phyloP scores from a whole-genome alignment of 2,888 invertebrate genomes.

The Athalia circularis region DNA sequence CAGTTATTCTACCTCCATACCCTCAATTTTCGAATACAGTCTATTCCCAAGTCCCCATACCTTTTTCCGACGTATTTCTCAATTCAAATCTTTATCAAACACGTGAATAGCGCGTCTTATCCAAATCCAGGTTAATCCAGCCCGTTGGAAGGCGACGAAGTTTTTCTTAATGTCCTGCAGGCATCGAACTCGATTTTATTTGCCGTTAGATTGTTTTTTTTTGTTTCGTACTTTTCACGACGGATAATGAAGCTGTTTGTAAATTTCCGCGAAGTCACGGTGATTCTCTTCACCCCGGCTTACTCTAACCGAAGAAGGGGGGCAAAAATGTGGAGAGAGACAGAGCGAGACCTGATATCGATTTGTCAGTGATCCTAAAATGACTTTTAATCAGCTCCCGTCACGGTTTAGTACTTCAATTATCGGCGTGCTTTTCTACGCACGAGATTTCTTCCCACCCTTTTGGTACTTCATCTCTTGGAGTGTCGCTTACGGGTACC shows the following conservation, averaged over 20 bases:
- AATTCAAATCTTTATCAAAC: slow-evolving; percentile 22
- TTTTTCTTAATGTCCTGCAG: background rate
- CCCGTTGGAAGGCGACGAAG: background rate
- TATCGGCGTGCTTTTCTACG: slow-evolving; percentile 22
- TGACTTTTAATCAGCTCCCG: slow-evolving; percentile 35
- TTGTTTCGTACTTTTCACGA: background rate
- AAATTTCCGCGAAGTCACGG: slow-evolving; percentile 25
- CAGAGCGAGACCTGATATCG: slow-evolving; percentile 4
- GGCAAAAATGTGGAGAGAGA: background rate
- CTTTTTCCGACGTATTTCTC: slow-evolving; percentile 4
- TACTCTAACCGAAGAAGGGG: background rate
- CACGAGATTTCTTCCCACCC: slow-evolving; percentile 3
- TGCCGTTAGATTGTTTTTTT: background rate
- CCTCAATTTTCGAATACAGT: too few relatives aligned
- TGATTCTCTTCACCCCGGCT: background rate
- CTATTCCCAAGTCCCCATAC: background rate
- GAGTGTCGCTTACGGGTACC: slow-evolving; percentile 26
- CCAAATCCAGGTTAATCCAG: too few relatives aligned
- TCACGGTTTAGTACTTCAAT: slow-evolving; percentile 37
- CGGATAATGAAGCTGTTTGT: slow-evolving; percentile 22
- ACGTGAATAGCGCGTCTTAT: background rate
- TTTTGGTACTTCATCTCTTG: background rate
- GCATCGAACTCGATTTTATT: slow-evolving; percentile 2
- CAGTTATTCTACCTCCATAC: background rate
- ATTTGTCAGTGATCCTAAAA: slow-evolving; percentile 28